Conservation (phyloP, 2,113 vertebrate genomes). For the Myxocyprinus asiaticus region DNA sequence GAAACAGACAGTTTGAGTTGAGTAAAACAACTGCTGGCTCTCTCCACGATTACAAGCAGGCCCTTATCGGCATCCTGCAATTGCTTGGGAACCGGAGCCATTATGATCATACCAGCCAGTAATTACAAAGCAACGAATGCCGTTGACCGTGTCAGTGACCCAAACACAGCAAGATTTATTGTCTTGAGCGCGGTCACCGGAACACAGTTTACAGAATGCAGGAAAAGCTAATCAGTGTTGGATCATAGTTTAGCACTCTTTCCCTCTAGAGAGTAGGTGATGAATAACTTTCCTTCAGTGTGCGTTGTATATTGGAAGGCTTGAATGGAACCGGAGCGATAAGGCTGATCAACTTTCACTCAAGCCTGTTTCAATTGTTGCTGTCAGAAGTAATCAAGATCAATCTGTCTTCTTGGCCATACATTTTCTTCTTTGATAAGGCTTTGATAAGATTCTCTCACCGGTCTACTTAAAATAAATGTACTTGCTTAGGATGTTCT, state of each 20-base stretch:
- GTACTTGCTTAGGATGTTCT: conserved; percentile 11
- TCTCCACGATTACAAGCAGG: neutral
- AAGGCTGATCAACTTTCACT: neutral
- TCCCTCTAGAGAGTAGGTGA: conserved; percentile 57
- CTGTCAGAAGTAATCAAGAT: conserved; percentile 5
- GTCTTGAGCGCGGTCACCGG: neutral
- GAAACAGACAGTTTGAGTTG: neutral
- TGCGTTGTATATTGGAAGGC: neutral
- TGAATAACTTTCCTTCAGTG: conserved; percentile 40
- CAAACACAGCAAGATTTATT: conserved; percentile 31
- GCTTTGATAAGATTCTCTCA: neutral
- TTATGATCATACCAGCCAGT: neutral
- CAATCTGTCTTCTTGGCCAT: neutral
- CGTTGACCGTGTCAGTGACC: conserved; percentile 16
- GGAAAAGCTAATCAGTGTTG: conserved; percentile 46
- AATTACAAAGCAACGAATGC: conserved; percentile 11
- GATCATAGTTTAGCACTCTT: conserved; percentile 1
- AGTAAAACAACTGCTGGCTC: conserved; percentile 6
- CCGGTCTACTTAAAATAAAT: neutral
- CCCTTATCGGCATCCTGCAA: conserved; percentile 55
- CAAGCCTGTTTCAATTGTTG: neutral
- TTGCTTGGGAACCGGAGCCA: neutral
- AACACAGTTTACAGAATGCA: neutral
- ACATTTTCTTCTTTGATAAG: neutral
- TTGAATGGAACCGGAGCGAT: neutral